These are phyloP conservation scores for Micoletzkya japonica DNA, from an alignment of 2,888 invertebrate species.

Conservation along the genomic window DNA sequence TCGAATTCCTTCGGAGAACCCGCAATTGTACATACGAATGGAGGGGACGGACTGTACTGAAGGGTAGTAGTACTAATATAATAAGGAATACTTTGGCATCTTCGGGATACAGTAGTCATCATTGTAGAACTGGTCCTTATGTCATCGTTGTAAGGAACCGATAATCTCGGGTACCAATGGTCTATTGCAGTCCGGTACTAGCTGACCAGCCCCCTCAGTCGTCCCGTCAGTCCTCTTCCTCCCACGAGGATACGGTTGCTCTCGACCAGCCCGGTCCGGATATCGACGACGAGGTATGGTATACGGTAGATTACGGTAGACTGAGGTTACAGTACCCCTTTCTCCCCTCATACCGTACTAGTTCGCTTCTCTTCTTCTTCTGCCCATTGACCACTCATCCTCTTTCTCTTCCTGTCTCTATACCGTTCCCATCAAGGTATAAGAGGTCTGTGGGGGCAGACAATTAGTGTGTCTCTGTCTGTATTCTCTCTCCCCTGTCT, in stretches of 20 bases:
- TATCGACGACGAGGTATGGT: constrained; percentile 11
- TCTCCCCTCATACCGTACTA: not conserved
- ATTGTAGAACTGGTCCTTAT: too few species aligned
- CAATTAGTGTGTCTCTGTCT: constrained; percentile 2
- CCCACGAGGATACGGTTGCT: not conserved
- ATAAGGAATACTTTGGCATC: too few species aligned
- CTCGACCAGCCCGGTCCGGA: constrained; percentile 23
- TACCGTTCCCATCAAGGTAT: not conserved
- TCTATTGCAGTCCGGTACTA: too few species aligned
- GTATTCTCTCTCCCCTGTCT: constrained; percentile 1
- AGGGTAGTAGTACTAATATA: too few species aligned
- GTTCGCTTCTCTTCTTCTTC: constrained; percentile 5
- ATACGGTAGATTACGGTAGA: not conserved
- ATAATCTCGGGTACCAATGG: too few species aligned
- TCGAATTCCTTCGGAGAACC: not conserved
- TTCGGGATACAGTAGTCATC: too few species aligned
- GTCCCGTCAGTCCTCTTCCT: too few species aligned
- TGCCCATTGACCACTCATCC: not conserved
- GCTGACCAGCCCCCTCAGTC: too few species aligned
- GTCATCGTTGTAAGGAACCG: too few species aligned
- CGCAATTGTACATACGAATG: not conserved
- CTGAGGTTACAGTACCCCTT: not conserved
- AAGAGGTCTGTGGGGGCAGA: constrained; percentile 1
- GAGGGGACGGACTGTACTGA: too few species aligned
- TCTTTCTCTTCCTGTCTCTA: not conserved